Evolutionary conservation across 2,113 vertebrate species (phyloP), one percentile per base, ranked within the genome.

Genomic region (Mohoua ochrocephala): DNA sequence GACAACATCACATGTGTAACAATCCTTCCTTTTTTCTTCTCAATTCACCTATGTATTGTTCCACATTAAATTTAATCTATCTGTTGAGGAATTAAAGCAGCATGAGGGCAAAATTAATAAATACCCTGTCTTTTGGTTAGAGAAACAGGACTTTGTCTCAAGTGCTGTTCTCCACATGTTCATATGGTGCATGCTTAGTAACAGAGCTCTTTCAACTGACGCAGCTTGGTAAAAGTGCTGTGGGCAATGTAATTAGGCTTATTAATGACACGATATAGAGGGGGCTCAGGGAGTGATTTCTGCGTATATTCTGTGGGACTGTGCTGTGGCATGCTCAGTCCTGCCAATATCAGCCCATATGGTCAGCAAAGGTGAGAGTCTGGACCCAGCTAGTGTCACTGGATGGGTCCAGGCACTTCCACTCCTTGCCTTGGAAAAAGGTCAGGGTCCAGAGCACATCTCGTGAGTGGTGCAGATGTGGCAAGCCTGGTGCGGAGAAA

Each of bases 111-210:
- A 82, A 79, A 93, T 37, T 41, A 68, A 88, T 56, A 82, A 81
- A 70, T 26, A 9, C 6, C 39, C 6, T 68, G 9, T 71, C 22
- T 84, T 89, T 77, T 23, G 30, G 28, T 61, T 56, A 78, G 57
- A 90, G 53, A 94, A 89, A 84, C 39, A 92, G 59, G 52, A 28
- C 11, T 70, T 83, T 74, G 11, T 76, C 85, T 95, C 47, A 75
- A 7, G 15, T 67, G 22, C 39, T 90, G n/a, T 13, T 82, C 44
- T 95, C 14, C 16, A 19, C 28, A 26, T 39, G 50, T 64, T 64
- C 41, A 44, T 64, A 59, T 2, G 7, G 20, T 56, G 5, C 37
- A 33, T 15, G 4, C 19, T 73, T 45, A 82, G 76, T 60, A 82
- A 84, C 26, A 61, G 30, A 86, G 20, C 26, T 1, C 0, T 71